Conservation (phyloP, 1,140 invertebrate species). For the Drosophila bocqueti region DNA sequence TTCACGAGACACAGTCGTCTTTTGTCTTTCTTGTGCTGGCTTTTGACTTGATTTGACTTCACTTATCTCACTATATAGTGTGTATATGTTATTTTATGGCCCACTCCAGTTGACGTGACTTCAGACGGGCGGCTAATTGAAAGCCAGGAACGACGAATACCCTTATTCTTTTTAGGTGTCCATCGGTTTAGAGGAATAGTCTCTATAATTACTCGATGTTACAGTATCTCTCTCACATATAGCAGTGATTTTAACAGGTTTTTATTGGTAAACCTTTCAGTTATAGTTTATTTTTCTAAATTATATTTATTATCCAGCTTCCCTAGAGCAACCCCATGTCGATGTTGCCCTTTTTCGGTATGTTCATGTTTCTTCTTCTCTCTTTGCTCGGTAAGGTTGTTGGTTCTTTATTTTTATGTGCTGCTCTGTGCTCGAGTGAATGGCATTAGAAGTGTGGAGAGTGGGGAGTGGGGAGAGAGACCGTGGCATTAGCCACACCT, state of each 20-base stretch:
- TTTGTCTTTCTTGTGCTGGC: conserved; percentile 24
- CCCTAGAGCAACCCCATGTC: conserved; percentile 10
- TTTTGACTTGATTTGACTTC: conserved; percentile 44
- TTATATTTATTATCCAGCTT: neutral
- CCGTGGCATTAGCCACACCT: neutral
- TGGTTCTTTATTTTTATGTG: conserved; percentile 17
- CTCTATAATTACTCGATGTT: neutral
- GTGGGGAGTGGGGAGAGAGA: neutral
- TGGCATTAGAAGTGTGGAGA: conserved; percentile 27
- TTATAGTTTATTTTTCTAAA: no score
- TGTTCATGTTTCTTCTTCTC: conserved; percentile 4
- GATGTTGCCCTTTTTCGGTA: neutral
- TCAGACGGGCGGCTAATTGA: conserved; percentile 30
- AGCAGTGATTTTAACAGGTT: no score
- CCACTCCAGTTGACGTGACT: conserved; percentile 31
- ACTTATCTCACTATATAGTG: conserved; percentile 12
- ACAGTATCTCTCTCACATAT: neutral
- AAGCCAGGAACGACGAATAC: conserved; percentile 15
- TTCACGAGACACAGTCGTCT: conserved; percentile 21
- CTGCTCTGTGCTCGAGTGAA: conserved; percentile 19
- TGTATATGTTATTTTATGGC: conserved; percentile 13
- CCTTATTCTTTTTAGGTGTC: neutral
- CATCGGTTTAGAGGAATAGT: no score
- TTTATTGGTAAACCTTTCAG: neutral
- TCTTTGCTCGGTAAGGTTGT: conserved; percentile 11